Evolutionary conservation across 30 jellyfish, hydroid and myxozoan genomes (phyloP).

Genomic region (Nemopilema nomurai): DNA sequence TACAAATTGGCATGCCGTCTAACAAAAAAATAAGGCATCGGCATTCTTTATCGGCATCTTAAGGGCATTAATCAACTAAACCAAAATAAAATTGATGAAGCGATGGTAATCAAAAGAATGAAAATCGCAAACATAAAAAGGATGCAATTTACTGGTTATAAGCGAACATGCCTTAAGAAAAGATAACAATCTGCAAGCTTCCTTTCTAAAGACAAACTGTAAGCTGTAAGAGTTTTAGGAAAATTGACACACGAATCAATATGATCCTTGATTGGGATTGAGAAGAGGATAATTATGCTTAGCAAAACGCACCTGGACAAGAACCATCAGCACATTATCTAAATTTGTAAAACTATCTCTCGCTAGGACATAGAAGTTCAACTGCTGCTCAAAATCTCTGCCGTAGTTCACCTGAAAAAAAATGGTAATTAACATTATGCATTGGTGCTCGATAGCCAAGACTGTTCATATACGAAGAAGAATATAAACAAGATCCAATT

Average conservation of each 20-base stretch:
- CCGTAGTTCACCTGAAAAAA: conserved; percentile 82
- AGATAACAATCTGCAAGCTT: background rate
- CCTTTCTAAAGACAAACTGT: background rate
- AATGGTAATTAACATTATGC: no score
- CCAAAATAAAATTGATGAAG: background rate
- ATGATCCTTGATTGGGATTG: background rate
- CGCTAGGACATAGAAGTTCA: conserved; percentile 85
- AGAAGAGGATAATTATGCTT: background rate
- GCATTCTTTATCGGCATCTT: background rate
- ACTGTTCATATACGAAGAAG: no score
- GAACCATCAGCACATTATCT: conserved; percentile 71
- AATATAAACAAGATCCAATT: no score
- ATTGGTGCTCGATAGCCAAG: no score
- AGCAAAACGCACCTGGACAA: conserved; percentile 75
- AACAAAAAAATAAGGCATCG: background rate
- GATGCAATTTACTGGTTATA: background rate
- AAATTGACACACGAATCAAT: background rate
- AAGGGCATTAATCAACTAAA: background rate
- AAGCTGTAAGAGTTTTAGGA: background rate
- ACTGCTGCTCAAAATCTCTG: conserved; percentile 92
- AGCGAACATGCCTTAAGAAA: no score
- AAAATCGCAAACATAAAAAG: no score
- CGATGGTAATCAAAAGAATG: background rate
- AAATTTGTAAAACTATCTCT: conserved; percentile 86
- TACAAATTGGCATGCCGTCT: no score